Conservation (phyloP, 2,113 vertebrate genomes). For the Ascaphus truei region DNA sequence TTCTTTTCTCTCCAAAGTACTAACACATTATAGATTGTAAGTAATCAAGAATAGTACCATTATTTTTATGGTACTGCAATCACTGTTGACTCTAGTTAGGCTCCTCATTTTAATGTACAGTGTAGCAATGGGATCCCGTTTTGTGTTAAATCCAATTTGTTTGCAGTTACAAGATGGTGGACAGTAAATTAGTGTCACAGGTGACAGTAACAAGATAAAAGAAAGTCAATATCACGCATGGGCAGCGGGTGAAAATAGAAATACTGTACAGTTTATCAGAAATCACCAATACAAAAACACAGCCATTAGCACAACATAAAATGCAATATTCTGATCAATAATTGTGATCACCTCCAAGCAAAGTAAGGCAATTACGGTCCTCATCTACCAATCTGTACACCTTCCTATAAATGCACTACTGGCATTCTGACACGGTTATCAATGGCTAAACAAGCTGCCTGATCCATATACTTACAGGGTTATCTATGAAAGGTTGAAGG, state of each 20-base stretch:
- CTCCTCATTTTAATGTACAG: too few species aligned
- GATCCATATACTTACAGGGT: neutral
- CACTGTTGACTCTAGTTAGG: too few species aligned
- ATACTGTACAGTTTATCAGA: conserved; percentile 19
- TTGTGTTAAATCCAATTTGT: neutral
- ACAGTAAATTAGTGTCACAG: conserved; percentile 8
- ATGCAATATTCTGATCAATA: conserved; percentile 26
- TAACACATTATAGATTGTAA: too few species aligned
- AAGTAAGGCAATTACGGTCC: conserved; percentile 11
- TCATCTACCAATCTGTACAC: conserved; percentile 10
- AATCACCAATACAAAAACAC: conserved; percentile 1
- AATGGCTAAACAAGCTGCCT: neutral
- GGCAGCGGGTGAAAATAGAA: conserved; percentile 3
- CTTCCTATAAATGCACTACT: conserved; percentile 1
- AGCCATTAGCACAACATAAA: conserved; percentile 30
- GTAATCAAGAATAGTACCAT: too few species aligned
- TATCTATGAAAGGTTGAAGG: neutral
- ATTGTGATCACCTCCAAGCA: conserved; percentile 17
- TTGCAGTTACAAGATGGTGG: neutral
- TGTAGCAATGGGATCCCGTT: neutral
- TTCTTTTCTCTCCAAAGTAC: too few species aligned
- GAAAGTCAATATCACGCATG: conserved; percentile 5
- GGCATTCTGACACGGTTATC: neutral
- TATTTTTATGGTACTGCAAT: too few species aligned
- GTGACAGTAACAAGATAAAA: neutral